A percentile compares a stretch with the other conserved stretches of the same genome.
These are phyloP conservation scores for Taeniopygia guttata DNA, from an alignment of 2,797 vertebrate species.

Conservation along the genomic window DNA sequence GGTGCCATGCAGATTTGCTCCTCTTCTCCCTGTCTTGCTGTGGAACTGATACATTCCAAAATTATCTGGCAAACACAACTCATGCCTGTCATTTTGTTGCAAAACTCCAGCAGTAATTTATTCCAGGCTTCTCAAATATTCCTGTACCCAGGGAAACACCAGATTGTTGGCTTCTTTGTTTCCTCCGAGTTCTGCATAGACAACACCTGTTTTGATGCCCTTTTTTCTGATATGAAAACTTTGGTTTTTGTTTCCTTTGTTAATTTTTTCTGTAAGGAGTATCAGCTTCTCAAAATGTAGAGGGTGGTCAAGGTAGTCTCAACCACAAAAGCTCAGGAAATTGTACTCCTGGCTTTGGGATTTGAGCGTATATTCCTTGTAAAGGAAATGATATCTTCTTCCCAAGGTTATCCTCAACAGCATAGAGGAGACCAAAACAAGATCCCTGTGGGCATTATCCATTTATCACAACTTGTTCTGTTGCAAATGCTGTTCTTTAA, in stretches of 20 bases:
- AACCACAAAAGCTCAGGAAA: background rate
- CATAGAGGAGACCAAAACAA: background rate
- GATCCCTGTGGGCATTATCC: background rate
- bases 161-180: background rate
- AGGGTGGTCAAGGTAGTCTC: background rate
- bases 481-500: background rate
- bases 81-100: background rate
- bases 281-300: background rate
- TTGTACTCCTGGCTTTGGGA: background rate
- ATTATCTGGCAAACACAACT: background rate
- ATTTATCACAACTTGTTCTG: background rate
- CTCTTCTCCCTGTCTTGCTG: background rate
- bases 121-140: background rate
- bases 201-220: background rate
- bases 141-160: background rate
- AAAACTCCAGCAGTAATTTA: slow-evolving; percentile 8
- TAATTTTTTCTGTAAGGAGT: background rate
- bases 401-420: background rate
- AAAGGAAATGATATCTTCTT: background rate
- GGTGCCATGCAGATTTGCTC: background rate
- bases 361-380: background rate
- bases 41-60: background rate
- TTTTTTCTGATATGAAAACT: background rate
- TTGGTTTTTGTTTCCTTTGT: background rate
- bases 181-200: background rate